A percentile compares a stretch with the other conserved stretches of the same genome.
Conservation (phyloP, 2,797 vertebrate species). For the Arnoldichthys spilopterus region DNA sequence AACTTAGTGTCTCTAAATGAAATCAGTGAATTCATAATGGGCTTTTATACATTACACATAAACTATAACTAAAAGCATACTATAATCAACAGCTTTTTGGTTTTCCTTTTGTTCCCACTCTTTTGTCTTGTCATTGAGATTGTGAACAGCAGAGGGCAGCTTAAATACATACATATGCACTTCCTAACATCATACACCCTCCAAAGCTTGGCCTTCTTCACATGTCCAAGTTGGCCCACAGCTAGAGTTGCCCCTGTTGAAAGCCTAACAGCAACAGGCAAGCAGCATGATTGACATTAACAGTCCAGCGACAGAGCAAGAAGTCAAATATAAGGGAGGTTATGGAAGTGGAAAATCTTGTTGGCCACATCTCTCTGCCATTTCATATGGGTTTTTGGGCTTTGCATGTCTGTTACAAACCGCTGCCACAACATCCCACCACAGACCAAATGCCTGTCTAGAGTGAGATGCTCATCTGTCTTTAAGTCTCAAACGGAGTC, state of each 20-base stretch:
- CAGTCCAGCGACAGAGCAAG: slow-evolving; percentile 24
- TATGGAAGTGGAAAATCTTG: slow-evolving; percentile 28
- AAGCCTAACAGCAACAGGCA: slow-evolving; percentile 23
- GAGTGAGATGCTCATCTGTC: neutral
- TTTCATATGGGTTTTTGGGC: slow-evolving; percentile 29
- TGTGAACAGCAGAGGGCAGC: slow-evolving; percentile 96
- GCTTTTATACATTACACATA: neutral
- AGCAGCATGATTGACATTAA: slow-evolving; percentile 14
- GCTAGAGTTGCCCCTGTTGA: slow-evolving; percentile 18
- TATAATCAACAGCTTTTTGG: slow-evolving; percentile 5
- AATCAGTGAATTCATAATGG: neutral
- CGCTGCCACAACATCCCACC: slow-evolving; percentile 8
- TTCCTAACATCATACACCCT: slow-evolving; percentile 44
- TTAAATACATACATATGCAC: slow-evolving; percentile 91
- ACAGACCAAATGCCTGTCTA: neutral
- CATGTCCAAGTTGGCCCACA: slow-evolving; percentile 22
- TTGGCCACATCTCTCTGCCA: neutral
- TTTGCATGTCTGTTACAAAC: slow-evolving; percentile 6
- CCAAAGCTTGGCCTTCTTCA: slow-evolving; percentile 37
- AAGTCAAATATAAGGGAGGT: slow-evolving; percentile 19
- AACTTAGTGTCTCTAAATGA: too few species aligned
- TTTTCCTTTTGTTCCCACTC: slow-evolving; percentile 63
- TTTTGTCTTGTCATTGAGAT: slow-evolving; percentile 77
- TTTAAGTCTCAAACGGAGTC: neutral
- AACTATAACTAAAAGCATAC: neutral